Evolutionary conservation across 2,113 vertebrate genomes (phyloP).

Genomic region (Podiceps cristatus): DNA sequence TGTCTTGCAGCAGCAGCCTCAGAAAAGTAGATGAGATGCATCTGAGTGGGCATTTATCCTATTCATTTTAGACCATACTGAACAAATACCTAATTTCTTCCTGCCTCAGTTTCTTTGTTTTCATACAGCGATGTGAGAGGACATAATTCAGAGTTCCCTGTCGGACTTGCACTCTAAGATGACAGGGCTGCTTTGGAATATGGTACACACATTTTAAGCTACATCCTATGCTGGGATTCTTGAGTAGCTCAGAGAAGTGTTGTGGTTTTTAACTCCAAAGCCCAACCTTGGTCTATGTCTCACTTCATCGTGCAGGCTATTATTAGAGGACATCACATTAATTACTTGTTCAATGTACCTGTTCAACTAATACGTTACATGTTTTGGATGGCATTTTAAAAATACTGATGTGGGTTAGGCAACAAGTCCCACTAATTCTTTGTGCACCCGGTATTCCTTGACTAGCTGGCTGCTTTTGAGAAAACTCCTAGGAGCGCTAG

Average conservation of each 20-base stretch:
- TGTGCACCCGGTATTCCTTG: background rate
- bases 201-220: background rate
- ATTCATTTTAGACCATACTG: background rate
- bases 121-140: background rate
- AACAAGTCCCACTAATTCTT: background rate
- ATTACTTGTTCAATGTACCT: background rate
- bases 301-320: background rate
- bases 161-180: background rate
- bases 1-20: background rate
- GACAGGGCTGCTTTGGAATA: background rate
- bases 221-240: background rate
- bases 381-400: background rate
- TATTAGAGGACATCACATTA: background rate
- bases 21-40: background rate
- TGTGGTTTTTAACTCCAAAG: background rate
- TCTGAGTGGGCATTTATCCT: background rate
- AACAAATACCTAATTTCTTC: background rate
- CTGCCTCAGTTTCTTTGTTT: background rate
- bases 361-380: background rate
- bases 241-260: background rate
- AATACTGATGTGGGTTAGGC: background rate
- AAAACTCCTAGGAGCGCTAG: background rate
- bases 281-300: accelerated
- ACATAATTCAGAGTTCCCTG: background rate
- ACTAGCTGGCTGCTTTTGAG: background rate